phyloP scores from a whole-genome alignment of 2,888 invertebrate genomes.

The Epinotia brunnichana region DNA sequence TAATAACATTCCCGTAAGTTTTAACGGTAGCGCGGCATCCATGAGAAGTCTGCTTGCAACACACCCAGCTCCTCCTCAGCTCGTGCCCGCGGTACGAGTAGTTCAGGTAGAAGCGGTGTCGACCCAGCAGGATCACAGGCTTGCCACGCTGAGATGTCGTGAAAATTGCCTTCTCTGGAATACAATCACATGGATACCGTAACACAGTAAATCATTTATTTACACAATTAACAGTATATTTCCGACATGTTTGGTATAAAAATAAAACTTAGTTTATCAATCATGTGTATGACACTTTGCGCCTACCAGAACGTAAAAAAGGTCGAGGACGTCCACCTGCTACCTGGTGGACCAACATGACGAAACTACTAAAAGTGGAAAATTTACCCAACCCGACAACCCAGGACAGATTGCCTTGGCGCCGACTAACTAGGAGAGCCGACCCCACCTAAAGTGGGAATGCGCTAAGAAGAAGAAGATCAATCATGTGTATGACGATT shows the following conservation, averaged over 20 bases:
- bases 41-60: conserved; percentile 6
- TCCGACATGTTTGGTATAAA: not conserved
- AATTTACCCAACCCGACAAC: too few relatives aligned
- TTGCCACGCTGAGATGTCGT: conserved; percentile 36
- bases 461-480: too few relatives aligned
- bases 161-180: conserved; percentile 15
- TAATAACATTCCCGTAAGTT: not conserved
- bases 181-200: not conserved
- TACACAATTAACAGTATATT: too few relatives aligned
- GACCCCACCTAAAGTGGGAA: too few relatives aligned
- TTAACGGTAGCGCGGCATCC: conserved; percentile 10
- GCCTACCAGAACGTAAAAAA: too few relatives aligned
- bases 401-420: too few relatives aligned
- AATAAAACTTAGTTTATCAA: not conserved
- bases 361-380: too few relatives aligned
- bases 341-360: too few relatives aligned
- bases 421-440: too few relatives aligned
- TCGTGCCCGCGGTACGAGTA: conserved; percentile 7
- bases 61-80: not conserved
- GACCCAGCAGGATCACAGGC: conserved; percentile 35
- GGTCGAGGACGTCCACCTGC: too few relatives aligned
- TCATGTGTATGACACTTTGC: too few relatives aligned
- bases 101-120: conserved; percentile 30
- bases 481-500: not conserved
- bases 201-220: not conserved